Evolutionary conservation across 2,888 invertebrate genomes (phyloP), one percentile per base, ranked within the genome.

Genomic region (Drosophila histrio): DNA sequence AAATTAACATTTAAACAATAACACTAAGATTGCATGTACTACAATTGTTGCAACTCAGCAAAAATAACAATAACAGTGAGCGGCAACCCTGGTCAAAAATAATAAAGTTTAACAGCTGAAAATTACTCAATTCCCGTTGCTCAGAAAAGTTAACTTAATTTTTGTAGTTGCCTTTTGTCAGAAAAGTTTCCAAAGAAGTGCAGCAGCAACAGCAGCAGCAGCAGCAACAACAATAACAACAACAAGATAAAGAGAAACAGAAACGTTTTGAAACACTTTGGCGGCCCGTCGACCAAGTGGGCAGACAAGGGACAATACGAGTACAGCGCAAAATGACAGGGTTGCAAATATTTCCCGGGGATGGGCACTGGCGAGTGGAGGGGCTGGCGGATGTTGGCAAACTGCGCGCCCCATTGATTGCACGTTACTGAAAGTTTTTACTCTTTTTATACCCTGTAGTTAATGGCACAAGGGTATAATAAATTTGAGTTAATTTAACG

Each of bases 101-200:
- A 87, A 83, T 81, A 87, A 83, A 83, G 85, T 83, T 87, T 83
- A 79, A 84, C 87, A 79, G 85, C 82, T 87, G 82, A 87, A 87
- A 84, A 84, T 84, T 84, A 84, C 84, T 84, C 84, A 84, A 84
- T 84, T 84, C 87, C 85, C 84, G 79, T 82, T 82, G 67, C 72
- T 61, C 70, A 63, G 74, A 78, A 81, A 85, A 87, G 87, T 84
- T 81, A 83, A 83, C 85, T 87, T 87, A 87, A 83, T 83, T 83
- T 82, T 84, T 78, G 82, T 67, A 81, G 77, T 79, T 79, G 86
- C 78, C 82, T 85, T 87, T 83, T 87, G 87, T 85, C 63, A 49
- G 66, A 58, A 72, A 77, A 80, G 60, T 69, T 81, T 68, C 41
- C 56, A 49, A 82, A 77, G 83, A 86, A 86, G 77, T 87, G 79